These are phyloP conservation scores for Platycheirus albimanus DNA, from an alignment of 2,888 invertebrate species.

Conservation along the genomic window DNA sequence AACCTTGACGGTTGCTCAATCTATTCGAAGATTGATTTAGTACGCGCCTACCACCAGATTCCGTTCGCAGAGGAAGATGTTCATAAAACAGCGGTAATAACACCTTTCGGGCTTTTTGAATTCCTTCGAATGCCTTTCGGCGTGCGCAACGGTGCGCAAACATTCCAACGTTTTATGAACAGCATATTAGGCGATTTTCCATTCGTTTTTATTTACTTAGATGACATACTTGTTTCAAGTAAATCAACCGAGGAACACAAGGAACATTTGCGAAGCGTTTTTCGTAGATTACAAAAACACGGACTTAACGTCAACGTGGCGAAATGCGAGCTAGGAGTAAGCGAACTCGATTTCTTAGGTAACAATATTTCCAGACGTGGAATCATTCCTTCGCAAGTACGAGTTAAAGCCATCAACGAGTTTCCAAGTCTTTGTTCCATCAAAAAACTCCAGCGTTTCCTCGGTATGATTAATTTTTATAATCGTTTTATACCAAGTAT, in stretches of 20 bases:
- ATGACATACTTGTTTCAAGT: slow-evolving; percentile 6
- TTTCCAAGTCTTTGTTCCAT: slow-evolving; percentile 10
- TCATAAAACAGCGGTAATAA: slow-evolving; percentile 78
- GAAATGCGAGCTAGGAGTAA: slow-evolving; percentile 32
- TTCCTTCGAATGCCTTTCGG: slow-evolving; percentile 76
- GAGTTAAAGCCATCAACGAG: slow-evolving; percentile 25
- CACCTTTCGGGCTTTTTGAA: slow-evolving; percentile 79
- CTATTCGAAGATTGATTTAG: slow-evolving; percentile 75
- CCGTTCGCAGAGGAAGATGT: slow-evolving; percentile 77
- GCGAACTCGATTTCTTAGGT: slow-evolving; percentile 19
- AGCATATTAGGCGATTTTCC: slow-evolving; percentile 71
- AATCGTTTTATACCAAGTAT: slow-evolving; percentile 22
- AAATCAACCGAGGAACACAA: slow-evolving; percentile 18
- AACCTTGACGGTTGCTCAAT: slow-evolving; percentile 38
- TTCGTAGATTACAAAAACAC: slow-evolving; percentile 15
- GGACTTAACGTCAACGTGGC: slow-evolving; percentile 20
- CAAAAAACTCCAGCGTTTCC: slow-evolving; percentile 32
- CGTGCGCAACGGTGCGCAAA: no score
- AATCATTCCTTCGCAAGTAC: slow-evolving; percentile 19
- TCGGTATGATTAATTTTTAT: slow-evolving; percentile 31
- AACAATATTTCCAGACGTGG: slow-evolving; percentile 13
- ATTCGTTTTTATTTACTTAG: slow-evolving; percentile 67
- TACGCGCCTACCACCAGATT: slow-evolving; percentile 79
- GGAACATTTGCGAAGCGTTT: slow-evolving; percentile 14
- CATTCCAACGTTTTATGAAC: slow-evolving; percentile 77